Base-by-base conservation (phyloP, 1,140 invertebrate genomes). In the Pseudomyrmex gracilis region DNA sequence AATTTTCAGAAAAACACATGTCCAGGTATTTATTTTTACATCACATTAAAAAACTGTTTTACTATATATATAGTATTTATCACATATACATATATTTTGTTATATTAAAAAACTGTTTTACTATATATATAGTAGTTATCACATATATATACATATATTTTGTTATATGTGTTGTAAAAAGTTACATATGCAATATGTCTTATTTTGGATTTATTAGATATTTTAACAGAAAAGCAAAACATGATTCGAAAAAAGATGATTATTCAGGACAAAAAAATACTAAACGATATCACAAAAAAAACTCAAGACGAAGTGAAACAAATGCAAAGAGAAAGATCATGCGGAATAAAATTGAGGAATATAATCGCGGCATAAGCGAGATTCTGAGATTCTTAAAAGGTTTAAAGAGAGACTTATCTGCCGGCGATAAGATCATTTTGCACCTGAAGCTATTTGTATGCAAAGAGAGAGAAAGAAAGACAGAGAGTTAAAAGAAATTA, bases 301-400 rank as follows among this genome's bases (percentile, higher is more conserved):
- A 89, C 87, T 5, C 73, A 89, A 12, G 87, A 91, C 2, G 90
- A 92, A 34, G 80, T 92, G 1, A 87, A 83, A 53, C 80, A 64
- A 2, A 89, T 92, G 91, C 87, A 85, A 55, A 80, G 86, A 2
- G 87, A 91, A 57, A 78, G 4, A 8, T 60, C 12, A 89, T 92
- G 89, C 82, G 58, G 2, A 76, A 82, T 1, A 89, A 91, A 74
- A 91, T 92, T 20, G 86, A 91, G 1, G 87, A 91, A 17, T 88
- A 90, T 22, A 92, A 90, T 83, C 87, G 88, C 15, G 87, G 83
- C 1, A 92, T 92, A 57, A 85, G 63, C 5, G 90, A 92, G 34
- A 91, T 87, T 73, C 20, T 91, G 8, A 85, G 89, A 73, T 91
- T 91, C 82, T 63, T 92, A 17, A 89, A 89, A 24, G 53, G 53